These are phyloP conservation scores for Sebastes aleutianus DNA, from an alignment of 2,797 vertebrate genomes.

Conservation along the genomic window DNA sequence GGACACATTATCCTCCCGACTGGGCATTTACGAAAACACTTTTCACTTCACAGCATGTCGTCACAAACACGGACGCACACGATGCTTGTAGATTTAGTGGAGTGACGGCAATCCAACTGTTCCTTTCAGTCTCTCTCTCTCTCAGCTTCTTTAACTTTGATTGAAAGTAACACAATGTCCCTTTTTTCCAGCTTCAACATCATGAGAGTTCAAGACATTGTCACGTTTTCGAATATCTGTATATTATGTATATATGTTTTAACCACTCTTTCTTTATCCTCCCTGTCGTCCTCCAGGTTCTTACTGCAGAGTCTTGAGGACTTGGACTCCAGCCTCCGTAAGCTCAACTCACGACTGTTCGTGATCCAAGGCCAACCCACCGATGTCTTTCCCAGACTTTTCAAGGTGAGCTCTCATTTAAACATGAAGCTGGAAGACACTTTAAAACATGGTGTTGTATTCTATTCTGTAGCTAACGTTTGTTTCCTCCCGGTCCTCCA, in stretches of 20 bases:
- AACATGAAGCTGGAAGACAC: background rate
- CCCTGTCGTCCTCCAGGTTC: conserved; percentile 83
- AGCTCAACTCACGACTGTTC: conserved; percentile 95
- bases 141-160: background rate
- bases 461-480: background rate
- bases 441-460: background rate
- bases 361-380: conserved; percentile 97
- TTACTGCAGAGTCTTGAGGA: conserved; percentile 97
- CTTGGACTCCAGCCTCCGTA: conserved; percentile 93
- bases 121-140: background rate
- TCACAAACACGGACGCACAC: background rate
- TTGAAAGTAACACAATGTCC: background rate
- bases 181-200: background rate
- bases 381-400: conserved; percentile 96
- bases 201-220: background rate
- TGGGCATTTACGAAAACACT: background rate
- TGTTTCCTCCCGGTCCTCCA: conserved; percentile 51
- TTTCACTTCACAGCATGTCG: background rate
- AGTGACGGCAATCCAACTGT: too few species aligned
- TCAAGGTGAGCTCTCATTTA: conserved; percentile 87
- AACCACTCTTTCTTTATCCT: background rate
- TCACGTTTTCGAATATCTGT: background rate
- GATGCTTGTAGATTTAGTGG: too few species aligned
- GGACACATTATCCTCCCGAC: background rate
- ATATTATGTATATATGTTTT: background rate